Evolutionary conservation across 2,113 vertebrate genomes (phyloP), one percentile per base, ranked within the genome.

Genomic region (Pteruthius melanotis): DNA sequence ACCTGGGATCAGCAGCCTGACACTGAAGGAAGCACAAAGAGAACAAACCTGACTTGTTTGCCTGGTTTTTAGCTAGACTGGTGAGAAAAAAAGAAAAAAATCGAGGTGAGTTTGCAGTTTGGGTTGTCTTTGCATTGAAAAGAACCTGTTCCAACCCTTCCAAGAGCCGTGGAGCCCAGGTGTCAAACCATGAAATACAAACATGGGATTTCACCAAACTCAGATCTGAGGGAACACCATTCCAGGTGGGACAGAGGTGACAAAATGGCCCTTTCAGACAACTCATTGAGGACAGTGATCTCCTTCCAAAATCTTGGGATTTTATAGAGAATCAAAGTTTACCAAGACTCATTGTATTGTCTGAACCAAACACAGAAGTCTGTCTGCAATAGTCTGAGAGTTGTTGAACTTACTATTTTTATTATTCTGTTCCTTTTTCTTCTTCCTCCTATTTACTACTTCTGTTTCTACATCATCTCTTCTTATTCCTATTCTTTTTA

Each of bases 41-140:
- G 24, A 59, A 27, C 7, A 75, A 61, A 77, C 3, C 9, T 45
- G 52, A 54, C 17, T 66, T 69, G 16, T 47, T 16, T 52, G 15
- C 21, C 42, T 15, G 24, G 8, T 39, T 82, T 66, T 44, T 9
- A 82, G 42, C 11, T 17, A 89, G 13, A 39, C 1, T 4, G 0
- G 19, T 13, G 10, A 40, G 50, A 44, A 59, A 64, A 53, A 9
- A 45, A 13, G 2, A 14, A 47, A 23, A 7, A 10, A 15, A 45
- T 8, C 1, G 1, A 18, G 0, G 0, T 28, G 20, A 44, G 3
- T 44, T 83, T 40, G 40, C 20, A 63, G 42, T 65, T 40, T 71
- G 56, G 15, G 45, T 15, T 71, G 37, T 44, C 40, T 69, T 4
- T 37, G 35, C 65, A 45, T 15, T 64, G 57, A 86, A 89, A 83